Evolutionary conservation across 2,113 vertebrate species (phyloP).

Genomic region (Alexandromys fortis): DNA sequence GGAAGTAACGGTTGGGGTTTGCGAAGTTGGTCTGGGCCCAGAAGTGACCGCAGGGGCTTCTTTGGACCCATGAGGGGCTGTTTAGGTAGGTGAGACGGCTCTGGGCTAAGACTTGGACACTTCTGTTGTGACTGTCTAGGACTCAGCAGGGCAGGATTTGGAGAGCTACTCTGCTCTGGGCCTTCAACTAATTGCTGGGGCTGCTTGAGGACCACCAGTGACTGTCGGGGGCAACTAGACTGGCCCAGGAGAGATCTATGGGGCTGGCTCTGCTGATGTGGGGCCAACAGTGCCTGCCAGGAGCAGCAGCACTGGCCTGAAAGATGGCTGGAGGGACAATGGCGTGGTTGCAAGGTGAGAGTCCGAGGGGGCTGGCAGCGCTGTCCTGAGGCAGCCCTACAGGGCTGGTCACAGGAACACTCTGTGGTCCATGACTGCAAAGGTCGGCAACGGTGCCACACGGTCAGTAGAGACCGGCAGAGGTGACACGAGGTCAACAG

Average conservation of each 20-base stretch:
- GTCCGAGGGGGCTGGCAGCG: slow-evolving; percentile 59
- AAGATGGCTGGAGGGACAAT: slow-evolving; percentile 35
- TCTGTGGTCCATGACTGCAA: background rate
- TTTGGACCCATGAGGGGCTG: slow-evolving; percentile 61
- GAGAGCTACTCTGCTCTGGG: slow-evolving; percentile 20
- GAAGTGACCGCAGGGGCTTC: slow-evolving; percentile 61
- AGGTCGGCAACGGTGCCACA: slow-evolving; percentile 63
- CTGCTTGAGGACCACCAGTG: slow-evolving; percentile 48
- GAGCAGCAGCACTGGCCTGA: slow-evolving; percentile 72
- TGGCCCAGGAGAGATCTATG: slow-evolving; percentile 67
- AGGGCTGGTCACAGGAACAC: slow-evolving; percentile 21
- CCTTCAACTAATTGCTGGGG: slow-evolving; percentile 59
- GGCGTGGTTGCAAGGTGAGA: slow-evolving; percentile 35
- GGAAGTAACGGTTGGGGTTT: slow-evolving; percentile 71
- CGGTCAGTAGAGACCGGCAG: slow-evolving; percentile 48
- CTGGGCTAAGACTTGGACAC: slow-evolving; percentile 59
- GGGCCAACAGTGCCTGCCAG: background rate
- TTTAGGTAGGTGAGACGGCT: slow-evolving; percentile 21
- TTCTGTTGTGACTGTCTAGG: slow-evolving; percentile 59
- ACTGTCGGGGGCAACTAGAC: slow-evolving; percentile 14
- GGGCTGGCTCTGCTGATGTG: slow-evolving; percentile 29
- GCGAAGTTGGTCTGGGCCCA: slow-evolving; percentile 62
- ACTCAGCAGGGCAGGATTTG: slow-evolving; percentile 56
- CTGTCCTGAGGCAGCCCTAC: slow-evolving; percentile 51
- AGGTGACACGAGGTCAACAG: slow-evolving; percentile 3